Conservation (phyloP, 64 coral and sea anemone species). For the Montipora efflorescens region DNA sequence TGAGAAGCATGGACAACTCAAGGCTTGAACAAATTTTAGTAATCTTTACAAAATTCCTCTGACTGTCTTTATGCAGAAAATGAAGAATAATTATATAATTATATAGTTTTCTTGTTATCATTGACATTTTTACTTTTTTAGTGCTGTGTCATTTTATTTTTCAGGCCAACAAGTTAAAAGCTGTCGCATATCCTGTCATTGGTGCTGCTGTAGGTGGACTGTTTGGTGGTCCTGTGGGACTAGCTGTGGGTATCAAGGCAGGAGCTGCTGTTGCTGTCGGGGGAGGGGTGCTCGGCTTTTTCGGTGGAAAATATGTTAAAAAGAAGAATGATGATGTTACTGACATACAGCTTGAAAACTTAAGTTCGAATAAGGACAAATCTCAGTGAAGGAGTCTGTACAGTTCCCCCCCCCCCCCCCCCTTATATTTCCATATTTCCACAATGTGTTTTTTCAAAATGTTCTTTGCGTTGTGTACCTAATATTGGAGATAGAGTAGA, state of each 20-base stretch:
- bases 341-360: conserved; percentile 88
- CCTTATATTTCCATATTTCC: no score
- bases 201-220: conserved; percentile 79
- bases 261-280: conserved; percentile 79
- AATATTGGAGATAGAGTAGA: no score
- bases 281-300: conserved; percentile 76
- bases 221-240: conserved; percentile 78
- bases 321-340: conserved; percentile 64
- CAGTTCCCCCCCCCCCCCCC: no score
- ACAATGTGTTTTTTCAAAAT: no score
- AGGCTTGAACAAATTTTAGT: no score
- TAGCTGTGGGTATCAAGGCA: conserved; percentile 80
- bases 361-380: conserved; percentile 77
- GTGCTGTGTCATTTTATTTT: neutral
- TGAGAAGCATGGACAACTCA: no score
- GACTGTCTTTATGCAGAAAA: no score
- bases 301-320: conserved; percentile 78
- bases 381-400: neutral
- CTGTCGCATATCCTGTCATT: conserved; percentile 69
- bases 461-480: no score
- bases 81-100: no score
- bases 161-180: conserved; percentile 89
- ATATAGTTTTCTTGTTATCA: no score
- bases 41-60: no score
- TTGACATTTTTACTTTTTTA: neutral